These are phyloP conservation scores for Hemaris fuciformis DNA, from an alignment of 2,888 invertebrate genomes.

Conservation along the genomic window DNA sequence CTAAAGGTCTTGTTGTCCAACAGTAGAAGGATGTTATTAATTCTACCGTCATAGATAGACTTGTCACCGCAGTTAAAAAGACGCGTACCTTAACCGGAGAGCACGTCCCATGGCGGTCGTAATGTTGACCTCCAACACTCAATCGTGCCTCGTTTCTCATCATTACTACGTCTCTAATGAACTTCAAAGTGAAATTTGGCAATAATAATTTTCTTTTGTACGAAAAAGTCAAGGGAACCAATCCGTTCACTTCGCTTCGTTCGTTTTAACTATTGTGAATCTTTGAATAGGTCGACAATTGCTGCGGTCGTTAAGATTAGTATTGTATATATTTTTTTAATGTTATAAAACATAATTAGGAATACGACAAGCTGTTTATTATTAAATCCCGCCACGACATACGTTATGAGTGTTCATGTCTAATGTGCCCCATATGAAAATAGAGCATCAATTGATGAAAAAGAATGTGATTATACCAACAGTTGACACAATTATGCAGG, in stretches of 20 bases:
- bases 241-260: neutral
- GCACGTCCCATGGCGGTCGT: conserved; percentile 39
- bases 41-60: conserved; percentile 21
- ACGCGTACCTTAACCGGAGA: conserved; percentile 21
- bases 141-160: neutral
- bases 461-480: too few relatives aligned
- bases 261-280: neutral
- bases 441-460: too few relatives aligned
- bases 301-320: neutral
- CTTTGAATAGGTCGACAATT: neutral
- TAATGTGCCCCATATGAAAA: too few relatives aligned
- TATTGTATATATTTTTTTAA: neutral
- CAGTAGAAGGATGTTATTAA: neutral
- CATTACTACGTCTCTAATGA: neutral
- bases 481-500: too few relatives aligned
- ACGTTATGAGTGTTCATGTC: too few relatives aligned
- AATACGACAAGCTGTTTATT: neutral
- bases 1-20: too few relatives aligned
- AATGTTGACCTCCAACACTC: conserved; percentile 29
- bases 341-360: neutral
- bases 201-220: conserved; percentile 8
- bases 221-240: conserved; percentile 14
- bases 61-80: conserved; percentile 10
- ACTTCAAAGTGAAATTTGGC: neutral
- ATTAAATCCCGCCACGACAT: too few relatives aligned